Base-by-base conservation (phyloP, 2,888 invertebrate species). In the Ischnura elegans region DNA sequence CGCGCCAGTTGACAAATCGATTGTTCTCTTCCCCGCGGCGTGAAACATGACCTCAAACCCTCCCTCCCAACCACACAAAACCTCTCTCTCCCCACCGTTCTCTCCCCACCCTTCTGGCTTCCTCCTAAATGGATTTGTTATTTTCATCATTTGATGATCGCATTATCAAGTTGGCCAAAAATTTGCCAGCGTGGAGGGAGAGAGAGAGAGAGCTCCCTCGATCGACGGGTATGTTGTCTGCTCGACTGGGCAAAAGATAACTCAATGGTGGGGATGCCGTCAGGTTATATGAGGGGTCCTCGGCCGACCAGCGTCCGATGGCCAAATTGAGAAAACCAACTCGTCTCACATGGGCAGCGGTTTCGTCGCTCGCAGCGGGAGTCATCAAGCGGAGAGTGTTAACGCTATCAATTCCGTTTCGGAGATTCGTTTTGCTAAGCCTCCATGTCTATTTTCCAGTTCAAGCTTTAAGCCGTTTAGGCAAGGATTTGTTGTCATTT, bases 81-180 rank as follows among this genome's bases (percentile, higher is more conserved):
- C n/a, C 25, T 25, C 21, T 21, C 61, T 61, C 21, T 61, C 61
- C 21, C 61, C 61, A 25, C 5, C 61, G 19, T 19, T 61, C 61
- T 5, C 61, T n/a, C 61, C 61, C 21, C 61, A 61, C 4, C n/a
- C n/a, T 8, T n/a, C n/a, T n/a, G 13, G 36, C 76, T 36, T 25
- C 76, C 76, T 36, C 8, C 76, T 76, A 76, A 36, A 76, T 76
- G 76, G 76, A 76, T 76, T 76, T 76, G 36, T 76, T 76, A 76
- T 76, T 76, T 76, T 76, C 76, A 76, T 76, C 29, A 76, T 36
- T 76, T 76, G 76, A 76, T 76, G 76, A 76, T 76, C 76, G 36
- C 25, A 76, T 76, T 76, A 76, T 36, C 76, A 76, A 76, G 36
- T 76, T 76, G 10, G 76, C 36, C 76, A 76, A 76, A 36, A 76